Conservation (phyloP, 1,140 invertebrate genomes). For the Drosophila suzukii region DNA sequence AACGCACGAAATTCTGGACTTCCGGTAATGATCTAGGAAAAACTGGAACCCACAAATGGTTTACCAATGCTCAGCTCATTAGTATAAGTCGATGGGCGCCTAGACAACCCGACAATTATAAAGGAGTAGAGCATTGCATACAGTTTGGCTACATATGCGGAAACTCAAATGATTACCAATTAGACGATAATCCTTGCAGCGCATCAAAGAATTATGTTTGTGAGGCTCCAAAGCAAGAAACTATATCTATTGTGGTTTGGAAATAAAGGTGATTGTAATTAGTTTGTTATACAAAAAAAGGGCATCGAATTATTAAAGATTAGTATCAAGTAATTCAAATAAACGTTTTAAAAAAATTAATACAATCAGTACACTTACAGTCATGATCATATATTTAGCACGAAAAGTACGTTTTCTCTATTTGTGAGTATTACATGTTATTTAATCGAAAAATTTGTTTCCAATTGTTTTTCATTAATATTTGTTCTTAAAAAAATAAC, state of each 20-base stretch:
- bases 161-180: constrained; percentile 12
- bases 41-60: constrained; percentile 36
- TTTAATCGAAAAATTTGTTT: too few relatives aligned
- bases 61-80: constrained; percentile 37
- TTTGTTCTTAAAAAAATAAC: too few relatives aligned
- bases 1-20: constrained; percentile 28
- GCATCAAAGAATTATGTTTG: constrained; percentile 78
- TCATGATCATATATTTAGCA: too few relatives aligned
- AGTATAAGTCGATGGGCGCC: constrained; percentile 33
- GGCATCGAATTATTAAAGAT: too few relatives aligned
- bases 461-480: too few relatives aligned
- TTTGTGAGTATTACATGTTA: too few relatives aligned
- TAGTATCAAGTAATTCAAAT: too few relatives aligned
- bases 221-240: constrained; percentile 86
- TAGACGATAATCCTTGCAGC: constrained; percentile 37
- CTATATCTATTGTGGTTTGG: constrained; percentile 85
- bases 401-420: too few relatives aligned
- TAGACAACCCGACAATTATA: constrained; percentile 45
- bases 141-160: constrained; percentile 40
- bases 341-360: too few relatives aligned
- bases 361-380: too few relatives aligned
- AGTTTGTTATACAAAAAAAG: too few relatives aligned
- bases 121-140: constrained; percentile 46
- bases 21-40: constrained; percentile 46
- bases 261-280: constrained; percentile 12